These are phyloP conservation scores for Bubalus kerabau DNA, from an alignment of 2,113 vertebrate species.

Conservation along the genomic window DNA sequence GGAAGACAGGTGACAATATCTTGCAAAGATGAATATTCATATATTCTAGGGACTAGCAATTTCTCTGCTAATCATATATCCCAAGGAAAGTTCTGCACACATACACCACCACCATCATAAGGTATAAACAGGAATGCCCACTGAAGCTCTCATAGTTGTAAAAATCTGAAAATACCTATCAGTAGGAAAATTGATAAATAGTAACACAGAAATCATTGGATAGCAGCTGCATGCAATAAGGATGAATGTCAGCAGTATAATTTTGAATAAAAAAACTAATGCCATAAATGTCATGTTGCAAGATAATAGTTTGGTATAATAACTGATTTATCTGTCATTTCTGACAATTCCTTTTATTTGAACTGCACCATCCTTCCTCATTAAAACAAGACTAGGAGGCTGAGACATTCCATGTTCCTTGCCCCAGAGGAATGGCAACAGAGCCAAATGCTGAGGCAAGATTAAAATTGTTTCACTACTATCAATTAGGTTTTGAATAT, in stretches of 20 bases:
- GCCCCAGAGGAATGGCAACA: not conserved
- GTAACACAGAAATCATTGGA: not conserved
- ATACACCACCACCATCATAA: not conserved
- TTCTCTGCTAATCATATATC: not conserved
- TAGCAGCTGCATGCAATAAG: not conserved
- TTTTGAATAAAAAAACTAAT: not conserved
- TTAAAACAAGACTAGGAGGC: not conserved
- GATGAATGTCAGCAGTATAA: not conserved
- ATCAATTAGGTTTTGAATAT: not conserved
- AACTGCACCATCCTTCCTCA: not conserved
- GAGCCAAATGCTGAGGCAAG: not conserved
- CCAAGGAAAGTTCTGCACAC: not conserved
- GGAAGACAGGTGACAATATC: not conserved
- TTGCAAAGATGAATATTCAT: not conserved
- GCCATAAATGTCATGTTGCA: not conserved
- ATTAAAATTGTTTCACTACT: not conserved
- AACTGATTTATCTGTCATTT: not conserved
- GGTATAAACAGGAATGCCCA: not conserved
- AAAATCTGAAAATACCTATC: not conserved
- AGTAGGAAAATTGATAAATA: not conserved
- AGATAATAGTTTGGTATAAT: not conserved
- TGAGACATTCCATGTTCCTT: not conserved
- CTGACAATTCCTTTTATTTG: not conserved
- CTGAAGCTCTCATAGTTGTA: not conserved
- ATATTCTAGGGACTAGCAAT: not conserved